phyloP scores from a whole-genome alignment of 1,140 invertebrate species.

The Popillia japonica region DNA sequence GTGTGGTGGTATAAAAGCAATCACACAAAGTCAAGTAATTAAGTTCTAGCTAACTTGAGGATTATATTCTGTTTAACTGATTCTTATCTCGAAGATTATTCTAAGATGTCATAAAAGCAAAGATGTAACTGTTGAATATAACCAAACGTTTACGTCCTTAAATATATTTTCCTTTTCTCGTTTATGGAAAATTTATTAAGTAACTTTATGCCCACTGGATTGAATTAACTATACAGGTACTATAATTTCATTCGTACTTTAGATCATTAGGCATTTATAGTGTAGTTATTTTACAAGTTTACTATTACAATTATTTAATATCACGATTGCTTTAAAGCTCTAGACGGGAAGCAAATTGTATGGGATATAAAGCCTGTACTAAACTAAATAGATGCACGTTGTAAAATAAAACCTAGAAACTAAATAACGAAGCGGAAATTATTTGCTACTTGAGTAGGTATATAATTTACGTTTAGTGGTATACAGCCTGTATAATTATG shows the following conservation, averaged over 20 bases:
- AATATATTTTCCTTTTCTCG: neutral
- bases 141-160: neutral
- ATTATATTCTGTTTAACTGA: too few relatives aligned
- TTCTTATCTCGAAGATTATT: too few relatives aligned
- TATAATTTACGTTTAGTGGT: neutral
- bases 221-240: constrained; percentile 27
- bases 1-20: too few relatives aligned
- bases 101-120: too few relatives aligned
- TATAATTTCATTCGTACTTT: neutral
- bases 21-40: too few relatives aligned
- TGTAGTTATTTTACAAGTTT: constrained; percentile 19
- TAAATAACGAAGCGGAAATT: neutral
- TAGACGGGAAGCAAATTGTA: constrained; percentile 11
- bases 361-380: neutral
- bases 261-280: constrained; percentile 11
- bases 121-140: neutral
- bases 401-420: constrained; percentile 22
- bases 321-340: neutral
- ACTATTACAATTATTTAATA: constrained; percentile 13
- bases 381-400: neutral
- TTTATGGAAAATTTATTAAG: constrained; percentile 11
- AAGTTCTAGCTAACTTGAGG: too few relatives aligned
- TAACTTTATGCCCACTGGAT: neutral
- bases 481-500: neutral
- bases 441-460: neutral